Evolutionary conservation across 2,797 vertebrate genomes (phyloP).

Genomic region (Hirundo rustica): DNA sequence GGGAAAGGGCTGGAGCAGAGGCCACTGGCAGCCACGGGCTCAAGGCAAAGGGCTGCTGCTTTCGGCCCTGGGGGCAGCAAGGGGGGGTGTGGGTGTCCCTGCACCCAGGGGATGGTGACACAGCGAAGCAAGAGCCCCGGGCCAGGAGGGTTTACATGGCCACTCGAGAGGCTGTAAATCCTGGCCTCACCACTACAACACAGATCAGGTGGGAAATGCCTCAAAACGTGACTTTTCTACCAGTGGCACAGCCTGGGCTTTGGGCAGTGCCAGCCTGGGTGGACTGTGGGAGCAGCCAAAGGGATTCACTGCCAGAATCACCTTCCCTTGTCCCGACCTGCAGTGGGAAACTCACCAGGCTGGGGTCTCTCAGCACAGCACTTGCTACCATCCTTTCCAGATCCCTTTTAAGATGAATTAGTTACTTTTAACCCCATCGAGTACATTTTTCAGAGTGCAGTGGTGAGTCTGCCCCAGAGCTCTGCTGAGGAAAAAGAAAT

Average conservation of each 20-base stretch:
- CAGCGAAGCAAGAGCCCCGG: background rate
- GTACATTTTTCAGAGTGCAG: background rate
- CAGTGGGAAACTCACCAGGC: background rate
- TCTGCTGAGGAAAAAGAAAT: background rate
- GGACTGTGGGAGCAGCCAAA: background rate
- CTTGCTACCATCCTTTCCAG: background rate
- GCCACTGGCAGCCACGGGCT: background rate
- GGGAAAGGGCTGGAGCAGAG: background rate
- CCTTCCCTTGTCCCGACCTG: fast-evolving
- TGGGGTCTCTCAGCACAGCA: fast-evolving
- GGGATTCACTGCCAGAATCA: background rate
- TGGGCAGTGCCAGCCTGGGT: background rate
- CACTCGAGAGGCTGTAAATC: background rate
- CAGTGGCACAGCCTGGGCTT: background rate
- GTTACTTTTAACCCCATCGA: background rate
- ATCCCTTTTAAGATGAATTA: fast-evolving
- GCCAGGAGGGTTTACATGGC: background rate
- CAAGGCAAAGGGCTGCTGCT: background rate
- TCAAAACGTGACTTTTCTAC: background rate
- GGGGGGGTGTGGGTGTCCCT: background rate
- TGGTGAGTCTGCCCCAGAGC: background rate
- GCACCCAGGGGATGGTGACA: background rate
- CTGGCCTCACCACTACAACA: background rate
- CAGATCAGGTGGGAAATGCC: background rate
- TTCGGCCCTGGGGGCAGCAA: fast-evolving